phyloP scores from a whole-genome alignment of 64 coral and sea anemone genomes.

The Dendrophyllia cribrosa region DNA sequence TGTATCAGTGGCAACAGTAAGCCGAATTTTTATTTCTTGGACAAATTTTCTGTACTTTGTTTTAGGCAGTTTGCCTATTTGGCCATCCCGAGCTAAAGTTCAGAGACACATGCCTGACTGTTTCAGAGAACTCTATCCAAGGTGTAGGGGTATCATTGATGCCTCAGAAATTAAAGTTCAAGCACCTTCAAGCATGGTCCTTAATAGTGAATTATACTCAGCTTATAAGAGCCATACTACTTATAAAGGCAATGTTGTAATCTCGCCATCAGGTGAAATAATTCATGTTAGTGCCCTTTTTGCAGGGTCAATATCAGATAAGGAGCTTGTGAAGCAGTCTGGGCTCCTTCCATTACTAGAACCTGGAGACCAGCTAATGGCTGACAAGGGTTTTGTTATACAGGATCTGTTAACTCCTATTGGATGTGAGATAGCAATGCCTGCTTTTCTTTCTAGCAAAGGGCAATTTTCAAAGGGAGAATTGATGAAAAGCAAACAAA shows the following conservation, averaged over 20 bases:
- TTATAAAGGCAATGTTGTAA: slow-evolving; percentile 70
- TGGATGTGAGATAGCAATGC: too few relatives aligned
- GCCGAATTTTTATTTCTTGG: slow-evolving; percentile 71
- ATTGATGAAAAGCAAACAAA: not conserved
- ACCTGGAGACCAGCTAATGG: slow-evolving; percentile 29
- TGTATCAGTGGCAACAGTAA: slow-evolving; percentile 45
- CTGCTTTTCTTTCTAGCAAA: too few relatives aligned
- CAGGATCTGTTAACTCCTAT: too few relatives aligned
- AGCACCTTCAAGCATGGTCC: slow-evolving; percentile 56
- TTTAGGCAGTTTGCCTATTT: not conserved
- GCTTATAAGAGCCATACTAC: slow-evolving; percentile 56
- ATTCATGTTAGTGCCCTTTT: slow-evolving; percentile 35
- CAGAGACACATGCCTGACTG: slow-evolving; percentile 48
- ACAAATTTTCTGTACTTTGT: slow-evolving; percentile 69
- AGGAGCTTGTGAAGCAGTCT: slow-evolving; percentile 48
- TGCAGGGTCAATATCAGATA: slow-evolving; percentile 34
- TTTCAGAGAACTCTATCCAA: slow-evolving; percentile 9
- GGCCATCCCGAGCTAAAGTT: slow-evolving; percentile 54
- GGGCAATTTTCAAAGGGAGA: too few relatives aligned
- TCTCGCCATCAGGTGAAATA: slow-evolving; percentile 57
- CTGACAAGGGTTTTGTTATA: too few relatives aligned
- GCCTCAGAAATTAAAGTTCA: slow-evolving; percentile 51
- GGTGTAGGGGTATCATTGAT: slow-evolving; percentile 56
- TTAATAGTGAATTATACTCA: slow-evolving; percentile 51
- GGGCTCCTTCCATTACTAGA: slow-evolving; percentile 30